phyloP scores from a whole-genome alignment of 2,888 invertebrate genomes.

The Heliconius aoede region DNA sequence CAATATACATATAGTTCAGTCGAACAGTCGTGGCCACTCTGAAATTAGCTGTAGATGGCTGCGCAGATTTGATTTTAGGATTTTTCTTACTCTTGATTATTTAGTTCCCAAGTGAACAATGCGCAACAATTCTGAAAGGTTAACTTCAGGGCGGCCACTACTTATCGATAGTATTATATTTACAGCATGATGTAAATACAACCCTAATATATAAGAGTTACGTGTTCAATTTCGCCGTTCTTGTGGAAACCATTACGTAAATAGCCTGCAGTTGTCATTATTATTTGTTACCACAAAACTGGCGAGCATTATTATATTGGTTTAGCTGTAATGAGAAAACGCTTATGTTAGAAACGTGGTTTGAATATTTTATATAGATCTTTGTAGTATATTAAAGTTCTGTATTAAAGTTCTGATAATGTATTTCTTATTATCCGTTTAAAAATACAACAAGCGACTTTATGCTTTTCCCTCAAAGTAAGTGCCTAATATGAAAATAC shows the following conservation, averaged over 20 bases:
- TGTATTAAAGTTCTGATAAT: no score
- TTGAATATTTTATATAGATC: background rate
- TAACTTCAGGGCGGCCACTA: background rate
- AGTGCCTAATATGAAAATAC: no score
- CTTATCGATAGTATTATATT: background rate
- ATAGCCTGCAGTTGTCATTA: conserved; percentile 37
- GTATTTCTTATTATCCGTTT: no score
- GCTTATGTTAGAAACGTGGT: conserved; percentile 13
- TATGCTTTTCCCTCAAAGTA: no score
- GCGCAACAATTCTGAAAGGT: background rate
- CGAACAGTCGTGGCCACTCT: background rate
- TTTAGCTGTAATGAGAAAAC: conserved; percentile 15
- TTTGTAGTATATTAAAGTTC: no score
- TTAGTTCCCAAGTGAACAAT: background rate
- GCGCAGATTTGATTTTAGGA: background rate
- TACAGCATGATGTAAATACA: conserved; percentile 2
- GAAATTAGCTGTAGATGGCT: background rate
- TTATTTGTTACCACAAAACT: conserved; percentile 31
- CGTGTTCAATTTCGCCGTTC: conserved; percentile 16
- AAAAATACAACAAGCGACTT: no score
- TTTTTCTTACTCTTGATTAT: background rate
- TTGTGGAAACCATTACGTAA: conserved; percentile 21
- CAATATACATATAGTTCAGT: conserved; percentile 16
- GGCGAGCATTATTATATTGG: conserved; percentile 18
- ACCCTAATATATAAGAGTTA: conserved; percentile 16